Conservation (phyloP, 1,140 invertebrate species). For the Asbolus verrucosus region DNA sequence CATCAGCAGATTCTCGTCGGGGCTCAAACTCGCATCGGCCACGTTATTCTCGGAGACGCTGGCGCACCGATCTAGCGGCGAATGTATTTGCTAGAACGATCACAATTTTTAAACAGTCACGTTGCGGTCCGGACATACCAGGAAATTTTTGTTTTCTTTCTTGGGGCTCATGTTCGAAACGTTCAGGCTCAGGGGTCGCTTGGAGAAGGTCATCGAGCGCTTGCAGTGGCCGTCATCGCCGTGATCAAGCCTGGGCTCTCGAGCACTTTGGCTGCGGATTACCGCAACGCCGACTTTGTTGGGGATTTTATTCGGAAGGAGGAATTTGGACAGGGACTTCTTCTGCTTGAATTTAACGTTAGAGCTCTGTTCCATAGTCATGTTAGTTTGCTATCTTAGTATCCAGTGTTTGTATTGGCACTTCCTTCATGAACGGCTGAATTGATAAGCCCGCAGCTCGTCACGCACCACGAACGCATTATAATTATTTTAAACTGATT, state of each 20-base stretch:
- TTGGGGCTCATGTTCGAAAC: slow-evolving; percentile 48
- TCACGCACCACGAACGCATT: background rate
- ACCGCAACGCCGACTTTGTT: slow-evolving; percentile 63
- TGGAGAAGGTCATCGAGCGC: slow-evolving; percentile 57
- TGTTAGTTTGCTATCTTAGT: background rate
- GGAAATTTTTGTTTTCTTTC: slow-evolving; percentile 46
- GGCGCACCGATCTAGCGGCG: slow-evolving; percentile 52
- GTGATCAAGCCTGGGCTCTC: slow-evolving; percentile 52
- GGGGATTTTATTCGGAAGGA: slow-evolving; percentile 61
- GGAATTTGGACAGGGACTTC: slow-evolving; percentile 57
- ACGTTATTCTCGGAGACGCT: slow-evolving; percentile 61
- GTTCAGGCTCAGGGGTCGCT: slow-evolving; percentile 62
- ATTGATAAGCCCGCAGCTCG: background rate
- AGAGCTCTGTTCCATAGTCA: slow-evolving; percentile 37
- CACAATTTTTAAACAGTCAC: background rate
- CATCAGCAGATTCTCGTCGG: slow-evolving; percentile 52
- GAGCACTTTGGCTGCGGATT: slow-evolving; percentile 60
- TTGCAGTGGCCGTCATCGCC: slow-evolving; percentile 54
- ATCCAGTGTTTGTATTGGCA: slow-evolving; percentile 27
- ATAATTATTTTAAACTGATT: background rate
- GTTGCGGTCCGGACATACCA: background rate
- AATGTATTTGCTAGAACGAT: slow-evolving; percentile 3
- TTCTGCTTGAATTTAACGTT: slow-evolving; percentile 51
- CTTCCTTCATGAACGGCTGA: slow-evolving; percentile 4
- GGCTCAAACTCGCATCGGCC: slow-evolving; percentile 35